A percentile compares a stretch with the other conserved stretches of the same genome.
phyloP scores from a whole-genome alignment of 2,797 vertebrate genomes.

The Catostomus latipinnis region DNA sequence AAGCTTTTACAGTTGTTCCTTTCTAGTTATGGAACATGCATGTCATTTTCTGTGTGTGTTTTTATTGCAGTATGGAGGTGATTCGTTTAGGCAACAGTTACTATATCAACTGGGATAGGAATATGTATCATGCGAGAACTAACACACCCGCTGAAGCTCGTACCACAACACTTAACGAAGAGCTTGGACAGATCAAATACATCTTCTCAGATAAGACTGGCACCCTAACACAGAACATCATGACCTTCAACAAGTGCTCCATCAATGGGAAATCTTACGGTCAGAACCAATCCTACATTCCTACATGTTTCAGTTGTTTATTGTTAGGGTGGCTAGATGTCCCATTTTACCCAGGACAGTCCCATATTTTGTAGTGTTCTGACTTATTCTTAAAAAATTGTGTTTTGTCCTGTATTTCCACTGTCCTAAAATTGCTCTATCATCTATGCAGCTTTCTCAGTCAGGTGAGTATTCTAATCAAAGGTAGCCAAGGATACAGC shows the following conservation, averaged over 20 bases:
- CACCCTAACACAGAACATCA: slow-evolving; percentile 88
- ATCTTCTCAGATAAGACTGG: slow-evolving; percentile 89
- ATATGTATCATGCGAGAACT: slow-evolving; percentile 80
- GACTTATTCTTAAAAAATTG: too few species aligned
- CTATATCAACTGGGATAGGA: slow-evolving; percentile 87
- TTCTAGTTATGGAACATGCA: background rate
- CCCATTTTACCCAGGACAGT: too few species aligned
- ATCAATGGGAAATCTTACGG: slow-evolving; percentile 82
- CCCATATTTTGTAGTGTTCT: too few species aligned
- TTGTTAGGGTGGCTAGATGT: too few species aligned
- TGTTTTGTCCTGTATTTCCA: too few species aligned
- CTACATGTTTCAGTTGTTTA: background rate
- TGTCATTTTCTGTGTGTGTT: slow-evolving; percentile 24
- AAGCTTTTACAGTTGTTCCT: background rate
- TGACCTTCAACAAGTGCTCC: slow-evolving; percentile 86
- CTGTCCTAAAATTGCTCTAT: too few species aligned
- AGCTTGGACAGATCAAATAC: slow-evolving; percentile 87
- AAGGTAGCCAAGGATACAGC: too few species aligned
- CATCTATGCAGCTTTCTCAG: too few species aligned
- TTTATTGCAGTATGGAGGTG: slow-evolving; percentile 81
- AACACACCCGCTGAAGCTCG: slow-evolving; percentile 79
- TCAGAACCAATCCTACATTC: slow-evolving; percentile 57
- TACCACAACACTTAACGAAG: slow-evolving; percentile 87
- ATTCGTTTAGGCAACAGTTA: slow-evolving; percentile 87
- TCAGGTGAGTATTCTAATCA: too few species aligned